Evolutionary conservation across 2,113 vertebrate genomes (phyloP).

Genomic region (Plotosus lineatus): DNA sequence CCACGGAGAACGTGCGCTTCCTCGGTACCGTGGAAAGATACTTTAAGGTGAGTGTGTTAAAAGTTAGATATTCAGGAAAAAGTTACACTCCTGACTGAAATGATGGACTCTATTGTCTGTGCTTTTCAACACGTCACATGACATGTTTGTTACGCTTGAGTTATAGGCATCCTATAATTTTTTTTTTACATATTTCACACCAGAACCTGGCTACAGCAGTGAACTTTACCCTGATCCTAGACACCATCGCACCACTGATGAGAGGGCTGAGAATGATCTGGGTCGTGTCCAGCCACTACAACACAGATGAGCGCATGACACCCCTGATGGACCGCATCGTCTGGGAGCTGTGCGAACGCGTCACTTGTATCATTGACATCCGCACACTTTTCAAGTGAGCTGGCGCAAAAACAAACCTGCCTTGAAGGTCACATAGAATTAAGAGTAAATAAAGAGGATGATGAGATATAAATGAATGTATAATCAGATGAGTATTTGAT

Average conservation of each 20-base stretch:
- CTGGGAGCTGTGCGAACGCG: conserved; percentile 84
- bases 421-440: not conserved
- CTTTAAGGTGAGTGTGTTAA: conserved; percentile 88
- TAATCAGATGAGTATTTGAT: not conserved
- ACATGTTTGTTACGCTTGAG: no score
- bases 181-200: not conserved
- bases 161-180: not conserved
- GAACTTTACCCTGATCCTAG: conserved; percentile 73
- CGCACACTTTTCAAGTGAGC: conserved; percentile 80
- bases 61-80: no score
- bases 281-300: conserved; percentile 87
- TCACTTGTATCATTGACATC: conserved; percentile 74
- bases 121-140: no score
- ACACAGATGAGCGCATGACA: conserved; percentile 83
- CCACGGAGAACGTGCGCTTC: conserved; percentile 80
- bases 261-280: conserved; percentile 82
- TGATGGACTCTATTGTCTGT: no score
- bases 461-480: not conserved
- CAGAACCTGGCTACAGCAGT: conserved; percentile 73
- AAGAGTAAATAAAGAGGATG: not conserved
- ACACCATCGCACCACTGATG: conserved; percentile 85
- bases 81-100: no score
- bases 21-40: conserved; percentile 82
- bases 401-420: not conserved
- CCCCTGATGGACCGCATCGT: conserved; percentile 87